A percentile compares a stretch with the other conserved stretches of the same genome.
Evolutionary conservation across 1,140 invertebrate species (phyloP).

Genomic region (Popillia japonica): DNA sequence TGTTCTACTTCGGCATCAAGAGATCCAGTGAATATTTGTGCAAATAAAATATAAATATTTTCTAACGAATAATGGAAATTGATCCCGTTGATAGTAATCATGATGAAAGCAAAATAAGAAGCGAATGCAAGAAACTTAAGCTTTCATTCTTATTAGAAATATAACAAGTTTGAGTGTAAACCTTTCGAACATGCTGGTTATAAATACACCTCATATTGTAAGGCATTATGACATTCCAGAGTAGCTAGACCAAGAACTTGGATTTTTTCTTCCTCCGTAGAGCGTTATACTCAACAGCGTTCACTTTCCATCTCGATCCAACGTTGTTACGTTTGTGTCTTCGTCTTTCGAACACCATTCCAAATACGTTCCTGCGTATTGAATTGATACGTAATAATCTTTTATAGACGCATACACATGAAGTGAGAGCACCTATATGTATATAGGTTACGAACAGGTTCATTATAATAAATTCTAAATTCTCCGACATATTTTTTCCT

Average conservation of each 20-base stretch:
- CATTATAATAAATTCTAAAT: constrained; percentile 38
- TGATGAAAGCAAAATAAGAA: no score
- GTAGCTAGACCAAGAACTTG: not conserved
- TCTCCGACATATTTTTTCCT: constrained; percentile 39
- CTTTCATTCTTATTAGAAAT: no score
- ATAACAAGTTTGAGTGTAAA: no score
- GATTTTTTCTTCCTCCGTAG: not conserved
- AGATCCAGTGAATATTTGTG: no score
- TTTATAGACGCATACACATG: constrained; percentile 21
- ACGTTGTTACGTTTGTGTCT: not conserved
- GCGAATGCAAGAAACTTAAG: no score
- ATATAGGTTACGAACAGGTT: constrained; percentile 38
- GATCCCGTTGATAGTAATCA: no score
- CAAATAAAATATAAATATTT: no score
- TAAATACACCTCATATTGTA: not conserved
- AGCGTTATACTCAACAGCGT: not conserved
- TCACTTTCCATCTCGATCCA: not conserved
- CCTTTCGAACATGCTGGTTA: not conserved
- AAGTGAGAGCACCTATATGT: constrained; percentile 36
- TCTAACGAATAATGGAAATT: no score
- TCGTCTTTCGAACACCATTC: not conserved
- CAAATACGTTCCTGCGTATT: not conserved
- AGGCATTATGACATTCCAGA: constrained; percentile 1
- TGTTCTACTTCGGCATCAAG: no score
- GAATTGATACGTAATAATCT: constrained; percentile 31